Conservation (phyloP, 2,888 invertebrate species). For the Orgyia antiqua region DNA sequence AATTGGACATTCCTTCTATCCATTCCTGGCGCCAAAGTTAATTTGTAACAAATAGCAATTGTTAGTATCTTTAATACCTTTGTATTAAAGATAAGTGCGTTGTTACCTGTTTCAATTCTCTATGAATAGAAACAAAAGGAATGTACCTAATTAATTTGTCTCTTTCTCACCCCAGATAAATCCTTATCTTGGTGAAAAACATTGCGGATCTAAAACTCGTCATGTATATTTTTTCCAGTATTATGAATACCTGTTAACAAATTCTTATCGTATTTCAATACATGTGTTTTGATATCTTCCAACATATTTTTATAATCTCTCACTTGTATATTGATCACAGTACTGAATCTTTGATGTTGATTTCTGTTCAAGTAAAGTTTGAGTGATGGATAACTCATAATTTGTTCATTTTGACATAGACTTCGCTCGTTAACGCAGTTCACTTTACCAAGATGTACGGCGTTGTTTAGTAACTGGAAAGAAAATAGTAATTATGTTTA, state of each 20-base stretch:
- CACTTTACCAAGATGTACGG: conserved; percentile 60
- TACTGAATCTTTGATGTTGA: conserved; percentile 36
- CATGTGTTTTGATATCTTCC: conserved; percentile 41
- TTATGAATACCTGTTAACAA: conserved; percentile 34
- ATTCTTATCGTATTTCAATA: conserved; percentile 38
- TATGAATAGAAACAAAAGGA: too few species aligned
- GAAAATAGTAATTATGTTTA: neutral
- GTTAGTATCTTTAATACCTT: too few species aligned
- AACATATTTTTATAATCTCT: conserved; percentile 38
- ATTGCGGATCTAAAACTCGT: conserved; percentile 54
- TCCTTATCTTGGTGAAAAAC: too few species aligned
- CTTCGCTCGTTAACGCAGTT: conserved; percentile 60
- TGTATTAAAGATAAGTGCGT: too few species aligned
- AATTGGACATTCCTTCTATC: too few species aligned
- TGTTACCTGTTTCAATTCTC: too few species aligned
- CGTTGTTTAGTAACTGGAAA: conserved; percentile 51
- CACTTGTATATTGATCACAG: conserved; percentile 41
- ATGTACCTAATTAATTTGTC: too few species aligned
- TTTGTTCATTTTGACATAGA: conserved; percentile 60
- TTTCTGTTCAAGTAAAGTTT: conserved; percentile 50
- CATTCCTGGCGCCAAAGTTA: too few species aligned
- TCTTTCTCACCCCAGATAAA: too few species aligned
- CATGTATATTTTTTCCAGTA: conserved; percentile 40
- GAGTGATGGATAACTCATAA: conserved; percentile 58
- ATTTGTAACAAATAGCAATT: too few species aligned